Conservation (phyloP, 2,797 vertebrate genomes). For the Smutsia gigantea region DNA sequence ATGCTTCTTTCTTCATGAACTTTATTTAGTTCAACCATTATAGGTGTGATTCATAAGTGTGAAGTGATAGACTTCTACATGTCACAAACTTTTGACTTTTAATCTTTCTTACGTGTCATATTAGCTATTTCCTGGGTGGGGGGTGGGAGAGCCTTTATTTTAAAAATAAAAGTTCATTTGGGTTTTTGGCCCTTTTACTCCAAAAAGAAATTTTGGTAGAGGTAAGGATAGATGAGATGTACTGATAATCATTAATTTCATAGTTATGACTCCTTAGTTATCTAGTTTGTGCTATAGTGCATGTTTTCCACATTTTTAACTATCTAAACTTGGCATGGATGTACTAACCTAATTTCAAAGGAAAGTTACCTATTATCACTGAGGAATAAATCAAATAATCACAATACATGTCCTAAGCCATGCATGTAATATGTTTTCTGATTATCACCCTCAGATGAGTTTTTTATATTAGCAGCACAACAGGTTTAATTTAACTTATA, state of each 20-base stretch:
- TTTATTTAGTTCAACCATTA: neutral
- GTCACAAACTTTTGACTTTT: neutral
- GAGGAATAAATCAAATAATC: slow-evolving; percentile 6
- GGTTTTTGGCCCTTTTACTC: neutral
- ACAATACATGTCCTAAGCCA: neutral
- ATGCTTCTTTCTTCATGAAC: neutral
- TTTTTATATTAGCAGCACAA: neutral
- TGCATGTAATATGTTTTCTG: neutral
- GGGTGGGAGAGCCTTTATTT: neutral
- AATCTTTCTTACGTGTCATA: neutral
- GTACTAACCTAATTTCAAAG: neutral
- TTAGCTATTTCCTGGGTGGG: neutral
- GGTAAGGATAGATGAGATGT: neutral
- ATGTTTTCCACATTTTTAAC: neutral
- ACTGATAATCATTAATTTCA: slow-evolving; percentile 16
- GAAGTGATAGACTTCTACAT: neutral
- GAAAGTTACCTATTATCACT: neutral
- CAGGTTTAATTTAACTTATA: slow-evolving; percentile 17
- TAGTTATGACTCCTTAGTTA: neutral
- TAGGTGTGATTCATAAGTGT: neutral
- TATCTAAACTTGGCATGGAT: neutral
- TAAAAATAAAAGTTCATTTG: neutral
- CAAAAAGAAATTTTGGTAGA: neutral
- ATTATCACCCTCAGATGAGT: neutral
- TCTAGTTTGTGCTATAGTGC: neutral